Evolutionary conservation across 2,888 invertebrate genomes (phyloP).

Genomic region (Agrilus cyanescens): DNA sequence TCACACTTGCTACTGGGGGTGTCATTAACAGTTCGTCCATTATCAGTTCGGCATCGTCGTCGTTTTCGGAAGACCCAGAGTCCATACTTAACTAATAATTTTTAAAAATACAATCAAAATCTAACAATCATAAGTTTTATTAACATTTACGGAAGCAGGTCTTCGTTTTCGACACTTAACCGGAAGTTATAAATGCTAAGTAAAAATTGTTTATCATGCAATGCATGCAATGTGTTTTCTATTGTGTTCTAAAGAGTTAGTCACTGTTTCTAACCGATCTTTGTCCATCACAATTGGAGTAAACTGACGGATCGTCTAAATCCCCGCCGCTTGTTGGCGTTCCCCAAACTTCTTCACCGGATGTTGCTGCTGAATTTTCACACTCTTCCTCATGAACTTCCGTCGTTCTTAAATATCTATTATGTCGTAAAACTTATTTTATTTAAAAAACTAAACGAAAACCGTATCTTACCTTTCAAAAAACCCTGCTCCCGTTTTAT

Average conservation of each 20-base stretch:
- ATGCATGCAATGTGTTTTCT: slow-evolving; percentile 2
- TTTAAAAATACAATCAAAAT: slow-evolving; percentile 1
- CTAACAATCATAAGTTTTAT: background rate
- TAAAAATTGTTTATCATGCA: background rate
- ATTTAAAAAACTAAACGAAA: background rate
- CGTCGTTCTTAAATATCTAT: slow-evolving; percentile 47
- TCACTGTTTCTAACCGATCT: slow-evolving; percentile 36
- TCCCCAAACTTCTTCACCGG: slow-evolving; percentile 82
- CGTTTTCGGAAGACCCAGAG: slow-evolving; percentile 48
- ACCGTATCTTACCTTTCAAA: slow-evolving; percentile 33
- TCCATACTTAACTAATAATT: slow-evolving; percentile 26
- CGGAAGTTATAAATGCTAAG: slow-evolving; percentile 3
- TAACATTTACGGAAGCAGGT: background rate
- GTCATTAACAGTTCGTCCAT: slow-evolving; percentile 72
- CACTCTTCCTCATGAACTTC: slow-evolving; percentile 47
- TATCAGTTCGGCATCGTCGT: slow-evolving; percentile 69
- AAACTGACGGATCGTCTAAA: slow-evolving; percentile 52
- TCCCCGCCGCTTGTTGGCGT: slow-evolving; percentile 79
- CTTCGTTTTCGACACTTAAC: background rate
- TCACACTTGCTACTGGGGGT: slow-evolving; percentile 62
- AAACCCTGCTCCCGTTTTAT: slow-evolving; percentile 28
- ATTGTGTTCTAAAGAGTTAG: slow-evolving; percentile 29
- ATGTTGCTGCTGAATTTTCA: slow-evolving; percentile 72
- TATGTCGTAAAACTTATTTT: background rate
- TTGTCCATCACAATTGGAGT: slow-evolving; percentile 55